Conservation (phyloP, 2,797 vertebrate species). For the Pantherophis alleghaniensis region DNA sequence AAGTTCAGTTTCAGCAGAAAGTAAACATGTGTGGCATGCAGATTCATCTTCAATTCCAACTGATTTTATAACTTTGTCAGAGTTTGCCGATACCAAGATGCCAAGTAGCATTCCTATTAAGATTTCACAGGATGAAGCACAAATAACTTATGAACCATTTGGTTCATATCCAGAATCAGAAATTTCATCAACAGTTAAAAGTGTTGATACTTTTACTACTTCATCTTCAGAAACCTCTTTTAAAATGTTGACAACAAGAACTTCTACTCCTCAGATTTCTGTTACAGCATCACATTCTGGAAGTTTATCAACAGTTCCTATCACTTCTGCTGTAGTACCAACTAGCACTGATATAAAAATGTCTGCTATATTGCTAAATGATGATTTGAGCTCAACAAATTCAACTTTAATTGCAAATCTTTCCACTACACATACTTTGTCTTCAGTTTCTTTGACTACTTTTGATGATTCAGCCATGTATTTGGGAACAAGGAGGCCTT, state of each 20-base stretch:
- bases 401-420: conserved; percentile 21
- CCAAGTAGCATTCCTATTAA: conserved; percentile 13
- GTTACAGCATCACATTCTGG: conserved; percentile 13
- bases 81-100: background rate
- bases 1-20: conserved; percentile 32
- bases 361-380: conserved; percentile 35
- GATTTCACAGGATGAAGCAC: conserved; percentile 3
- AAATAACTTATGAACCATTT: conserved; percentile 23
- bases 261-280: background rate
- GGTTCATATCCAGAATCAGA: conserved; percentile 30
- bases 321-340: conserved; percentile 12
- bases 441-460: conserved; percentile 34
- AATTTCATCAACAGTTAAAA: conserved; percentile 24
- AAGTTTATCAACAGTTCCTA: conserved; percentile 32
- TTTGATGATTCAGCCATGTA: conserved; percentile 41
- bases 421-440: conserved; percentile 26
- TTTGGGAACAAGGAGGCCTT: conserved; percentile 55
- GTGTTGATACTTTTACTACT: conserved; percentile 10
- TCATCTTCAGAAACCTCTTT: background rate
- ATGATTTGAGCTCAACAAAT: conserved; percentile 37
- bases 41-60: conserved; percentile 23
- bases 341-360: conserved; percentile 31
- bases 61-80: conserved; percentile 29
- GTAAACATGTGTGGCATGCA: background rate
- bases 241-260: conserved; percentile 15